Base-by-base conservation (phyloP, 2,888 invertebrate species). In the Cataglyphis livida region DNA sequence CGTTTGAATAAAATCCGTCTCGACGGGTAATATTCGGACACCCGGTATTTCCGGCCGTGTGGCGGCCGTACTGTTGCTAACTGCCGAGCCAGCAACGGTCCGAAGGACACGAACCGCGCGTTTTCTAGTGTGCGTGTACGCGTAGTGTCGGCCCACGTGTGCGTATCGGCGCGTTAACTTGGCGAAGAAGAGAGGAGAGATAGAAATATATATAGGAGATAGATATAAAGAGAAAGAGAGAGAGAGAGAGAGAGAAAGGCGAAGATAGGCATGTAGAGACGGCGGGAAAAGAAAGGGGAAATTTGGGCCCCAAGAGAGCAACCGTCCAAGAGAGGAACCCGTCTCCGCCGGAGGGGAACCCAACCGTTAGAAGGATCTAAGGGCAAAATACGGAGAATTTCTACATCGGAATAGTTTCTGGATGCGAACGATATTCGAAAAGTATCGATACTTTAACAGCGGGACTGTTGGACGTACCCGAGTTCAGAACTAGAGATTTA, bases 11-110 rank as follows among this genome's bases (percentile, higher is more conserved):
- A 68, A 75, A 82, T 82, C 51, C 71, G 35, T 35, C 62, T 82
- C 75, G 64, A 62, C 85, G 85, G 25, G 1, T 51, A 51, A 86
- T 86, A 86, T 87, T 85, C 70, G 89, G 87, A 92, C 93, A 93
- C 93, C 92, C 93, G 93, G 92, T 93, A 93, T 92, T 91, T 92
- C 90, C 92, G 92, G 92, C 90, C 90, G 85, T 87, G 64, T 21
- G 84, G 85, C 88, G 84, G 81, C 73, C 82, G 84, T 84, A 83
- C 88, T 90, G 90, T 90, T 90, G 90, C 90, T 90, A 90, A 90
- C 90, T 88, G 90, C 71, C 90, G 89, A 89, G 90, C 88, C 90
- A 89, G 88, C 88, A 89, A 87, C 90, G 90, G 88, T 88, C 84
- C 88, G 90, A 90, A 89, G 89, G 90, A 90, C 90, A 86, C 87